Base-by-base conservation (phyloP, 2,113 vertebrate genomes). In the Mionectes macconnelli region DNA sequence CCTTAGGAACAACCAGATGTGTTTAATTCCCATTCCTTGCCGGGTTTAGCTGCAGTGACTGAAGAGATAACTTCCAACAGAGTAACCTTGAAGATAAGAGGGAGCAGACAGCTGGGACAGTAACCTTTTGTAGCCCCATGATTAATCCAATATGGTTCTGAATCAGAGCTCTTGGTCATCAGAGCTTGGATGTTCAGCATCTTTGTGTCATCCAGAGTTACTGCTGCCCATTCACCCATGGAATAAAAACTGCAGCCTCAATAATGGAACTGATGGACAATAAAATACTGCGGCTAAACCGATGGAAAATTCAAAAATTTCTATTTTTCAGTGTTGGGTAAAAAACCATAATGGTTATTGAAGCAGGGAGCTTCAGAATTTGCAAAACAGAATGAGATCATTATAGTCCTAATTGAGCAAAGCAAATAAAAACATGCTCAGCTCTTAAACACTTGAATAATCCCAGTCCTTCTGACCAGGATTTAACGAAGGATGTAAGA, bases 381-480 rank as follows among this genome's bases (percentile, higher is more conserved):
- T 89, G 68, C 60, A 84, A 92, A 90, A 68, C 82, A 86, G 75
- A 95, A 88, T 60, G 92, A 90, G 82, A 37, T 92, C 68, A 49
- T 96, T 94, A 84, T 77, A 88, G 68, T 80, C 23, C 82, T 94
- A 94, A 92, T 86, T 94, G 87, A 92, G 90, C 93, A 96, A 88
- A 96, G 85, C 87, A 94, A 96, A 96, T 88, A 96, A 93, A 94
- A 96, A 90, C 83, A 93, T 74, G 75, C 55, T 93, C 72, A 74
- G 50, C 90, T 86, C 35, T 77, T 74, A 47, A 93, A 52, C 75
- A 59, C 59, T 90, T 92, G 67, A 92, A 82, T 84, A 79, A 92
- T 67, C 75, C 68, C 0, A 0, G 22, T 93, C 56, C 73, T 92
- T 84, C 91, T 93, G 93, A 90, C 33, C 79, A 92, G 83, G 83